These are phyloP conservation scores for Empis stercorea DNA, from an alignment of 2,888 invertebrate genomes.

Conservation along the genomic window DNA sequence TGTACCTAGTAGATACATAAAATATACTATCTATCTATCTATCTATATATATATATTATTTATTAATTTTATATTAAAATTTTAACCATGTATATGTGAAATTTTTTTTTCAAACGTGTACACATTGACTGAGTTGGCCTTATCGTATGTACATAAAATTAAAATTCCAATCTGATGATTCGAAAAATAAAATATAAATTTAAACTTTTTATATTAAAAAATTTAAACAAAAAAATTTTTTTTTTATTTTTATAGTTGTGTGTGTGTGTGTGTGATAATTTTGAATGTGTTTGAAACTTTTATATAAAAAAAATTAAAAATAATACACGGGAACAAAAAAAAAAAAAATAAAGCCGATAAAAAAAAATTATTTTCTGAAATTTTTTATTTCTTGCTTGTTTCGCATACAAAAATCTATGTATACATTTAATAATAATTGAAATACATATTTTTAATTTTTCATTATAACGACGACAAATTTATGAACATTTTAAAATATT, in stretches of 20 bases:
- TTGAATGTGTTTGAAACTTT: too few species aligned
- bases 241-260: not conserved
- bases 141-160: constrained; percentile 42
- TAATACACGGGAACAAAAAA: too few species aligned
- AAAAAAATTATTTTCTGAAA: not conserved
- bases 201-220: not conserved
- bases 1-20: not conserved
- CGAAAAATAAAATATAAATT: not conserved
- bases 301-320: too few species aligned
- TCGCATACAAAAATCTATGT: too few species aligned
- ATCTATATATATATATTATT: not conserved
- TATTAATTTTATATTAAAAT: not conserved
- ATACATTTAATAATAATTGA: too few species aligned
- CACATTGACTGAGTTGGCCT: constrained; percentile 41
- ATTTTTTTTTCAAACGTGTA: not conserved
- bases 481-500: not conserved
- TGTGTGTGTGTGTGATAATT: too few species aligned
- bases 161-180: constrained; percentile 1
- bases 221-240: not conserved
- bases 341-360: too few species aligned
- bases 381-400: too few species aligned
- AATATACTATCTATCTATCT: too few species aligned
- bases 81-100: not conserved
- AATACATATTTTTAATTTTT: too few species aligned
- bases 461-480: too few species aligned